Conservation (phyloP, 2,113 vertebrate genomes). For the Semicossyphus pulcher region DNA sequence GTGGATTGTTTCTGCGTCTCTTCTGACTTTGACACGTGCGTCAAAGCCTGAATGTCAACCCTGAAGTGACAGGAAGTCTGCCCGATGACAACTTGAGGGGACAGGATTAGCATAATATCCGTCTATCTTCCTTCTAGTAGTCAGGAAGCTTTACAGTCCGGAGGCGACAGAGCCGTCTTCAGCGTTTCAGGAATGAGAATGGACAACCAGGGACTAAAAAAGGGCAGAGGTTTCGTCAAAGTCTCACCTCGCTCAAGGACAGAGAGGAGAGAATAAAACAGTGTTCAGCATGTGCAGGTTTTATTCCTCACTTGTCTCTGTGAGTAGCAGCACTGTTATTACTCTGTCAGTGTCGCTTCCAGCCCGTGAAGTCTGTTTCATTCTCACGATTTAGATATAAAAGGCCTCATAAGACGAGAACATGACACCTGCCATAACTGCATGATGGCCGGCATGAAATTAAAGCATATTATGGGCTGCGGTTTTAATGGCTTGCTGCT, state of each 20-base stretch:
- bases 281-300: not conserved
- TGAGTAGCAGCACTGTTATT: conserved; percentile 17
- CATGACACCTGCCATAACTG: conserved; percentile 24
- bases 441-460: conserved; percentile 12
- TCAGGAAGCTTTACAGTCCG: not conserved
- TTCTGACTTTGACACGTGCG: not conserved
- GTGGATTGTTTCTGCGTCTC: not conserved
- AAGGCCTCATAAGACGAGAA: conserved; percentile 3
- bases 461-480: conserved; percentile 5
- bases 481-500: conserved; percentile 3
- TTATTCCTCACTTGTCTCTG: not conserved
- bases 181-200: conserved; percentile 1
- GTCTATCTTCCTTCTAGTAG: not conserved
- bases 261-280: not conserved
- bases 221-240: not conserved
- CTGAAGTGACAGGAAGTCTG: conserved; percentile 1
- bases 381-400: conserved; percentile 17
- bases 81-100: not conserved
- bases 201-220: not conserved
- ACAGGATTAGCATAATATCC: conserved; percentile 23
- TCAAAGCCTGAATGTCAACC: not conserved
- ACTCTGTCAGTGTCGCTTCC: conserved; percentile 8
- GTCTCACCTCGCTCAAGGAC: not conserved
- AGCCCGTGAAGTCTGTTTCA: conserved; percentile 1
- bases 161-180: not conserved